Evolutionary conservation across 1,140 invertebrate genomes (phyloP), one percentile per base, ranked within the genome.

Genomic region (Brachionus calyciflorus): DNA sequence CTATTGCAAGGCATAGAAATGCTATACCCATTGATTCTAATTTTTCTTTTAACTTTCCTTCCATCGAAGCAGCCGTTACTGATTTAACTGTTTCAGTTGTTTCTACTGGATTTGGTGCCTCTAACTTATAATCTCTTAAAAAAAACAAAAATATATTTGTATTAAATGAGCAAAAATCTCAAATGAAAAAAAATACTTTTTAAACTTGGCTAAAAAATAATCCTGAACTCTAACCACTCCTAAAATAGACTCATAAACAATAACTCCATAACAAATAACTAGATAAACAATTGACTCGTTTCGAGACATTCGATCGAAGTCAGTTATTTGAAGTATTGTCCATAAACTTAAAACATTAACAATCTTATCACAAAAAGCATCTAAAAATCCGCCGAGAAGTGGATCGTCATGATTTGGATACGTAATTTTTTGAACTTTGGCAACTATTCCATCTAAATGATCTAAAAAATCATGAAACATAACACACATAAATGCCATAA

Each of bases 41-140:
- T 63, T 83, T 83, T 77, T 83, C 82, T 69, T 83, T 83, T 53
- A 83, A 76, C 78, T 83, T 83, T 14, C 82, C 82, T 70, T 82
- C 82, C 82, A 83, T 83, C 5, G 82, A 80, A 10, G 82, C 80
- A 0, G 81, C 79, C 17, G 80, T 76, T 17, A 60, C 17, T 37
- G 57, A 17, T 1, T 57, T 53, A 30, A 17, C 30, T 28, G 2
- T 19, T 46, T 37, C 37, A 19, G 12, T 21, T 10, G n/a, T 19
- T 1, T 55, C 46, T 57, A 53, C 28, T 19, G 1, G 10, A 28
- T 53, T 46, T 30, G 48, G 51, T 3, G 7, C 30, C 1, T 48
- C 41, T 17, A 57, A 26, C 21, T 73, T 55, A 60, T 17, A 78
- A 17, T 73, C 48, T 17, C 68, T 73, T 24, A 44, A 41, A n/a